A percentile compares a stretch with the other conserved stretches of the same genome.
phyloP scores from a whole-genome alignment of 1,140 invertebrate genomes.

The Tyrophagus putrescentiae region DNA sequence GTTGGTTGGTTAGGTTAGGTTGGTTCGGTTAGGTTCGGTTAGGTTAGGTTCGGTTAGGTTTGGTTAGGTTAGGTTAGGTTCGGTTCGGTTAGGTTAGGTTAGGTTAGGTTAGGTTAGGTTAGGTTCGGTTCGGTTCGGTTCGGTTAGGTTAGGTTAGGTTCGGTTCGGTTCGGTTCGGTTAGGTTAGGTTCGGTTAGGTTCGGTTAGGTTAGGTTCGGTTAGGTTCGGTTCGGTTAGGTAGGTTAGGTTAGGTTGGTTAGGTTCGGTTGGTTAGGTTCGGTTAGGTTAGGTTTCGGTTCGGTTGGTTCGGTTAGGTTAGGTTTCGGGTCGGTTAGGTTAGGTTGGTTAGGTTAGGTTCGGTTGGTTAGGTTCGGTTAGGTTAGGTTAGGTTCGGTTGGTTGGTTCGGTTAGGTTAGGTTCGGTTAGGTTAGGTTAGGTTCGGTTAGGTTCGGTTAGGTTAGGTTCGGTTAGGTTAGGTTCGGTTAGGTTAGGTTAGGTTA shows the following conservation, averaged over 20 bases:
- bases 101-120: constrained; percentile 31
- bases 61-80: constrained; percentile 32
- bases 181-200: constrained; percentile 29
- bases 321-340: constrained; percentile 15
- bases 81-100: constrained; percentile 31
- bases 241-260: constrained; percentile 23
- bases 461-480: constrained; percentile 28
- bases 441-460: constrained; percentile 28
- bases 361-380: constrained; percentile 24
- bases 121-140: constrained; percentile 32
- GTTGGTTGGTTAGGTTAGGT: constrained; percentile 24
- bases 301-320: constrained; percentile 26
- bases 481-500: constrained; percentile 29
- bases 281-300: constrained; percentile 27
- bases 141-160: constrained; percentile 25
- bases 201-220: constrained; percentile 29
- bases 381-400: constrained; percentile 22
- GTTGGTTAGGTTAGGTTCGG: constrained; percentile 19
- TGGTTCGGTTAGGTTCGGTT: constrained; percentile 27
- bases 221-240: constrained; percentile 26
- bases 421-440: constrained; percentile 28
- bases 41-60: constrained; percentile 30
- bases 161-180: constrained; percentile 26
- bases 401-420: constrained; percentile 28
- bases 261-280: constrained; percentile 28